phyloP scores from a whole-genome alignment of 2,888 invertebrate species.

The Nezara viridula region DNA sequence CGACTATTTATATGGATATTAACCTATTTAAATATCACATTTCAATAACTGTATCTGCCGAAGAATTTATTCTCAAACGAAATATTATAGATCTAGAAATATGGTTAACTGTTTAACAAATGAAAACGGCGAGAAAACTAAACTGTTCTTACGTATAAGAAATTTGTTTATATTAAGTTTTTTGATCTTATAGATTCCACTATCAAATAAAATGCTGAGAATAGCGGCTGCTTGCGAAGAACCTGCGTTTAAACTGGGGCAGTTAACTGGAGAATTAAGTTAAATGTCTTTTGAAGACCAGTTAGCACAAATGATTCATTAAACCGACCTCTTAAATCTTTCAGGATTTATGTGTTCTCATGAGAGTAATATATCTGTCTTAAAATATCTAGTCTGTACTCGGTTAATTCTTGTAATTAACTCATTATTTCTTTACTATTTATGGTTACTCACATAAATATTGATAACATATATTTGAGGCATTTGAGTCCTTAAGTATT shows the following conservation, averaged over 20 bases:
- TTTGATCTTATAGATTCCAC: not conserved
- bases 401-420: not conserved
- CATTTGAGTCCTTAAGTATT: too few relatives aligned
- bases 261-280: slow-evolving; percentile 16
- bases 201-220: not conserved
- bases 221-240: not conserved
- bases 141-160: too few relatives aligned
- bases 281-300: slow-evolving; percentile 40
- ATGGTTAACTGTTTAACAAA: too few relatives aligned
- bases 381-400: not conserved
- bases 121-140: too few relatives aligned
- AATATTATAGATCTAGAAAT: too few relatives aligned
- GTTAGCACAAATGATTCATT: slow-evolving; percentile 28
- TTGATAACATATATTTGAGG: not conserved
- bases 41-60: too few relatives aligned
- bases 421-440: not conserved
- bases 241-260: not conserved
- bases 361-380: not conserved
- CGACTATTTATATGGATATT: too few relatives aligned
- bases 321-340: not conserved
- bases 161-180: not conserved
- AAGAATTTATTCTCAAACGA: too few relatives aligned
- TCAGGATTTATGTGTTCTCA: slow-evolving; percentile 2
- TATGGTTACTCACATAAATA: not conserved
- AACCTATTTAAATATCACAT: too few relatives aligned